phyloP scores from a whole-genome alignment of 1,140 invertebrate genomes.

The Leguminivora glycinivorella region DNA sequence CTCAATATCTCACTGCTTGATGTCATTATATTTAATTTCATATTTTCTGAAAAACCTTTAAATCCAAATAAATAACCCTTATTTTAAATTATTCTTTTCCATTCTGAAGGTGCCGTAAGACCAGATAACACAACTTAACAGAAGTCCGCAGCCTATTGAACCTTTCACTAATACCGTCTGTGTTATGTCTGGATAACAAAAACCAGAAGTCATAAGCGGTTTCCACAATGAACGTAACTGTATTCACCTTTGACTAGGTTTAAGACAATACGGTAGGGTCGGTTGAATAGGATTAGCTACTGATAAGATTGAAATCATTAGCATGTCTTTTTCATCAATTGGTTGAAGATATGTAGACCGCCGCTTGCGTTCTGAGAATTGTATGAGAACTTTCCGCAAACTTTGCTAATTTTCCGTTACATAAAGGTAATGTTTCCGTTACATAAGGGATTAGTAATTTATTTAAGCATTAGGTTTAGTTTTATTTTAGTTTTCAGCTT shows the following conservation, averaged over 20 bases:
- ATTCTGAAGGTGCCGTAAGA: too few relatives aligned
- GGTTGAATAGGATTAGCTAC: background rate
- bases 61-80: too few relatives aligned
- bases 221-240: conserved; percentile 14
- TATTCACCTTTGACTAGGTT: conserved; percentile 6
- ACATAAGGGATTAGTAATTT: too few relatives aligned
- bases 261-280: conserved; percentile 18
- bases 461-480: too few relatives aligned
- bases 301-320: background rate
- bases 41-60: too few relatives aligned
- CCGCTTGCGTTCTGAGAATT: background rate
- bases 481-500: too few relatives aligned
- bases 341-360: background rate
- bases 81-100: too few relatives aligned
- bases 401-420: background rate
- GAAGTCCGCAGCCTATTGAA: background rate
- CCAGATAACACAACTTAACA: too few relatives aligned
- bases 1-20: too few relatives aligned
- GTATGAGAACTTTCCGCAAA: background rate
- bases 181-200: background rate
- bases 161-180: background rate
- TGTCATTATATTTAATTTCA: too few relatives aligned
- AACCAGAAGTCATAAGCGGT: conserved; percentile 11
- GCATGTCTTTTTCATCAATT: background rate
- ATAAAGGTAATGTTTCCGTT: too few relatives aligned